Conservation (phyloP, 2,113 vertebrate species). For the Jacana jacana region DNA sequence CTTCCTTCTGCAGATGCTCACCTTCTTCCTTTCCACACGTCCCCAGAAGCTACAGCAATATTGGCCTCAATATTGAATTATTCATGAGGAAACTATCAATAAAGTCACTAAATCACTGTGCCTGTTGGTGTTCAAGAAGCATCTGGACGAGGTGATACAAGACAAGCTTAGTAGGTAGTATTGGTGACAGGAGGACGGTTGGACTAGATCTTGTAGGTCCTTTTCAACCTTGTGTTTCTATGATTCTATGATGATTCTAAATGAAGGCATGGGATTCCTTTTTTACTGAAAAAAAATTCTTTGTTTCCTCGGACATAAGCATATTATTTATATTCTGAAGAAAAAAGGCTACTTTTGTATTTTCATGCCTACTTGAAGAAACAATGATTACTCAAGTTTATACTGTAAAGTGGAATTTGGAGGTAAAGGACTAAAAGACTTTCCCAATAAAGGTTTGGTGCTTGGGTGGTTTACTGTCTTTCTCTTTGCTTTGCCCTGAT, state of each 20-base stretch:
- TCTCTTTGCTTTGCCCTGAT: background rate
- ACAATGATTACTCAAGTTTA: background rate
- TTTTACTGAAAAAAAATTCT: background rate
- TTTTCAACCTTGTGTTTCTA: too few species aligned
- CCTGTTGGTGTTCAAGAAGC: too few species aligned
- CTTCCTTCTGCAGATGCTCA: background rate
- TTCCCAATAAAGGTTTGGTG: background rate
- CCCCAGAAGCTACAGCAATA: background rate
- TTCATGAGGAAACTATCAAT: background rate
- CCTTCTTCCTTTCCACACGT: background rate
- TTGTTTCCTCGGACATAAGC: background rate
- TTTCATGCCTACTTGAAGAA: background rate
- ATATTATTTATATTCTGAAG: background rate
- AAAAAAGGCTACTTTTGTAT: background rate
- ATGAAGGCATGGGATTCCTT: background rate
- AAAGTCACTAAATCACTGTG: background rate
- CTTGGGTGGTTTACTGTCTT: background rate
- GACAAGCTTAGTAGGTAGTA: too few species aligned
- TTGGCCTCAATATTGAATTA: background rate
- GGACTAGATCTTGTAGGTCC: too few species aligned
- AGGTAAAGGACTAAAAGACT: background rate
- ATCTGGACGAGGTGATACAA: too few species aligned
- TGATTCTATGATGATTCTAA: too few species aligned
- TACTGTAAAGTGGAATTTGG: background rate
- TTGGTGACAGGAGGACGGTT: too few species aligned